These are phyloP conservation scores for Poicephalus meyeri DNA, from an alignment of 2,113 vertebrate species.

Conservation along the genomic window DNA sequence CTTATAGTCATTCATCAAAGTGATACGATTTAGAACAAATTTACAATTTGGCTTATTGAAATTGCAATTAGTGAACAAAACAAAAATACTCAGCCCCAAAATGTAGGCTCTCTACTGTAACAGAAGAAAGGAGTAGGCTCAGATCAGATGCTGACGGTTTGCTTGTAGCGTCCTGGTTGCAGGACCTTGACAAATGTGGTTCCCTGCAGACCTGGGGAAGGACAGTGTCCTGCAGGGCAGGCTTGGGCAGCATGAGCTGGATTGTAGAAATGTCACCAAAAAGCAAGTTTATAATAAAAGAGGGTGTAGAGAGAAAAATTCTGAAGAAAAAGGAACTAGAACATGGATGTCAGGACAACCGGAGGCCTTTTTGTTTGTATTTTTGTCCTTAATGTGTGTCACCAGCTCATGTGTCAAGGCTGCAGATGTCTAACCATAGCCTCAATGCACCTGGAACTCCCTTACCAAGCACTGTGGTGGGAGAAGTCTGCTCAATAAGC, in stretches of 20 bases:
- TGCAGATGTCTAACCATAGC: neutral
- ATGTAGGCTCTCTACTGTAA: neutral
- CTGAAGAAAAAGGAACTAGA: neutral
- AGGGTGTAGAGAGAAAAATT: neutral
- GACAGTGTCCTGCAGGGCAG: neutral
- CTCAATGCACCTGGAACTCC: neutral
- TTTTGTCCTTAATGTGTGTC: neutral
- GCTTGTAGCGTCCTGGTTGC: rapidly evolving
- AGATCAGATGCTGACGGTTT: neutral
- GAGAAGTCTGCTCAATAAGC: neutral
- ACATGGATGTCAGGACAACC: neutral
- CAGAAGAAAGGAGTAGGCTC: neutral
- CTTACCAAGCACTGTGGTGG: rapidly evolving
- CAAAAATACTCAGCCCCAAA: neutral
- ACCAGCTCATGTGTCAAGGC: neutral
- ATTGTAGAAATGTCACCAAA: neutral
- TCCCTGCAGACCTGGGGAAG: neutral
- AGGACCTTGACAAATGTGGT: neutral
- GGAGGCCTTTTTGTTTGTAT: neutral
- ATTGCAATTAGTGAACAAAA: neutral
- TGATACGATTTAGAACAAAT: neutral
- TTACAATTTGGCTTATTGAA: neutral
- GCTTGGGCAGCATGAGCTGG: neutral
- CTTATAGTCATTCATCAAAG: neutral
- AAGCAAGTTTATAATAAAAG: neutral